These are phyloP conservation scores for Pyrrhosoma nymphula DNA, from an alignment of 2,888 invertebrate species.

Conservation along the genomic window DNA sequence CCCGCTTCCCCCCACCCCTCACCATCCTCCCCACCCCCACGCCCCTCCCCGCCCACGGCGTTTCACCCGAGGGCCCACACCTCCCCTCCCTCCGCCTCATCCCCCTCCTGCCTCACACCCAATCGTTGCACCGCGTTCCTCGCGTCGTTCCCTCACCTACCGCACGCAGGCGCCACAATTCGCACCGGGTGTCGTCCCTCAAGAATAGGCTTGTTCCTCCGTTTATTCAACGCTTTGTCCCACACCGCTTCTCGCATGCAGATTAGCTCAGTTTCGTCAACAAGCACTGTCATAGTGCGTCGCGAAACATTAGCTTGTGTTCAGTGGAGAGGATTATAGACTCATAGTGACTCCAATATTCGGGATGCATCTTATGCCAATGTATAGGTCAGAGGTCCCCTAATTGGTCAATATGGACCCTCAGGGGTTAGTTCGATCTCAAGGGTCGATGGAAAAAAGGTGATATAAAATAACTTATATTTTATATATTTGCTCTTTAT, in stretches of 20 bases:
- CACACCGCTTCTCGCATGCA: background rate
- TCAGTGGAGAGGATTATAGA: no score
- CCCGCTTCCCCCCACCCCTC: background rate
- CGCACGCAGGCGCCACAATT: slow-evolving; percentile 12
- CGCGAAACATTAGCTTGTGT: no score
- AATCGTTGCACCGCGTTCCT: slow-evolving; percentile 25
- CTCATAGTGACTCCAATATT: no score
- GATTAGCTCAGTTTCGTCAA: background rate
- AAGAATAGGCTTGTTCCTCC: background rate
- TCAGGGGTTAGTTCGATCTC: no score
- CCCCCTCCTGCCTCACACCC: background rate
- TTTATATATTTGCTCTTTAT: no score
- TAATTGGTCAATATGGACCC: no score
- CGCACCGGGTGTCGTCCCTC: background rate
- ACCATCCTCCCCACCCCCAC: background rate
- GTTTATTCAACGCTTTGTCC: background rate
- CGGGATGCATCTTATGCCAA: no score
- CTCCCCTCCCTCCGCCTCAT: background rate
- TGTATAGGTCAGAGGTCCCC: no score
- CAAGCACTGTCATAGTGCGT: no score
- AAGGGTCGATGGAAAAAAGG: no score
- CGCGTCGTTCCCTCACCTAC: slow-evolving; percentile 7
- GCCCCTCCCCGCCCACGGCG: background rate
- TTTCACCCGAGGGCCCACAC: background rate
- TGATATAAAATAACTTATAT: no score